These are phyloP conservation scores for Volucella inflata DNA, from an alignment of 2,888 invertebrate genomes.

Conservation along the genomic window DNA sequence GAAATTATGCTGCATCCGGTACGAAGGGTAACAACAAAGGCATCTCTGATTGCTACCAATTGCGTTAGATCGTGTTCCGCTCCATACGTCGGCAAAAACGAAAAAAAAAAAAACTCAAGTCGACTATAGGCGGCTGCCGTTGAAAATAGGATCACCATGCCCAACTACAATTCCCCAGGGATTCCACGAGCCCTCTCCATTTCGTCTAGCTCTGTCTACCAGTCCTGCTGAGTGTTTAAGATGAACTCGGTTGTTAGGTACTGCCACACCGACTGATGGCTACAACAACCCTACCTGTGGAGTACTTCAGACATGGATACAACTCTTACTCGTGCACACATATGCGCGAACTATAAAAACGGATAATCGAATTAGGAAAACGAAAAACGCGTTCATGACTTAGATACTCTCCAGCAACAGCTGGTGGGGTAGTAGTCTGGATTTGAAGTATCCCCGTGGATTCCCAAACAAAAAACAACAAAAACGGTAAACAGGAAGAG, in stretches of 20 bases:
- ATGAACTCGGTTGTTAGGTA: constrained; percentile 25
- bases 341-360: constrained; percentile 20
- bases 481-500: constrained; percentile 10
- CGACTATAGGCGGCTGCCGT: not conserved
- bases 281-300: constrained; percentile 20
- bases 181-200: constrained; percentile 1
- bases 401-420: constrained; percentile 7
- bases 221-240: constrained; percentile 11
- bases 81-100: constrained; percentile 18
- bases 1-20: constrained; percentile 59
- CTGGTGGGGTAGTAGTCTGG: constrained; percentile 7
- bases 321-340: too few relatives aligned
- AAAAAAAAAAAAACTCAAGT: not conserved
- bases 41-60: constrained; percentile 67
- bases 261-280: constrained; percentile 11
- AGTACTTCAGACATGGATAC: not conserved
- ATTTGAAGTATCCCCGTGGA: constrained; percentile 14
- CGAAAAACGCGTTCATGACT: constrained; percentile 60
- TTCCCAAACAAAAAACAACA: constrained; percentile 1
- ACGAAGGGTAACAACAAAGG: constrained; percentile 59
- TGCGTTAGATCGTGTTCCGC: constrained; percentile 60
- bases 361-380: constrained; percentile 63
- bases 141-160: not conserved
- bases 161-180: constrained; percentile 38
- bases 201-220: constrained; percentile 16